Evolutionary conservation across 2,888 invertebrate species (phyloP).

Genomic region (Noctua comes): DNA sequence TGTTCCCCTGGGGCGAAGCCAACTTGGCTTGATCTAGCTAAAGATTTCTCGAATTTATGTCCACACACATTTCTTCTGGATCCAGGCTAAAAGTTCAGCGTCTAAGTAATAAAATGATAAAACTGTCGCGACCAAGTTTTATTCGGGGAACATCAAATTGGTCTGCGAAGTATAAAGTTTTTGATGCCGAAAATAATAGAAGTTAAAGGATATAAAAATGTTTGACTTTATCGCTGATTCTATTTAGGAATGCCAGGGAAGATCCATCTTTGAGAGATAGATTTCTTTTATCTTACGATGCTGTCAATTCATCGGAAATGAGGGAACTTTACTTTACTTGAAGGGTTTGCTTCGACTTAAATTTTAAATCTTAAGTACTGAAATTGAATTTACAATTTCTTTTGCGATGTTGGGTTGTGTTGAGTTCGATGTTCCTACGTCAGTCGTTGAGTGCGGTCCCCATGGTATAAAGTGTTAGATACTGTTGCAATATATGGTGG

Average conservation of each 20-base stretch:
- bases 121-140: constrained; percentile 54
- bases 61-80: constrained; percentile 62
- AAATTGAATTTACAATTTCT: not conserved
- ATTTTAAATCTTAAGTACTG: not conserved
- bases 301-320: not conserved
- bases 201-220: constrained; percentile 49
- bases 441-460: not conserved
- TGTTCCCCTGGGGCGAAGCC: constrained; percentile 63
- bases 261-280: constrained; percentile 13
- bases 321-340: not conserved
- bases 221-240: constrained; percentile 48
- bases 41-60: constrained; percentile 64
- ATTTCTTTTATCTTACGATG: constrained; percentile 5
- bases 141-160: constrained; percentile 57
- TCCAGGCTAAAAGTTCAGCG: constrained; percentile 47
- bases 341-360: not conserved
- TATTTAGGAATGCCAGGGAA: constrained; percentile 1
- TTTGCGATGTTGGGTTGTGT: too few species aligned
- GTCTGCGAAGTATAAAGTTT: constrained; percentile 53
- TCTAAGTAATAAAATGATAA: constrained; percentile 64
- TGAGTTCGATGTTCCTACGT: not conserved
- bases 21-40: constrained; percentile 63
- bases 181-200: constrained; percentile 46
- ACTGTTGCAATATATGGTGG: not conserved
- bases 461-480: not conserved